Conservation (phyloP, 2,888 invertebrate species). For the Griposia aprilina region DNA sequence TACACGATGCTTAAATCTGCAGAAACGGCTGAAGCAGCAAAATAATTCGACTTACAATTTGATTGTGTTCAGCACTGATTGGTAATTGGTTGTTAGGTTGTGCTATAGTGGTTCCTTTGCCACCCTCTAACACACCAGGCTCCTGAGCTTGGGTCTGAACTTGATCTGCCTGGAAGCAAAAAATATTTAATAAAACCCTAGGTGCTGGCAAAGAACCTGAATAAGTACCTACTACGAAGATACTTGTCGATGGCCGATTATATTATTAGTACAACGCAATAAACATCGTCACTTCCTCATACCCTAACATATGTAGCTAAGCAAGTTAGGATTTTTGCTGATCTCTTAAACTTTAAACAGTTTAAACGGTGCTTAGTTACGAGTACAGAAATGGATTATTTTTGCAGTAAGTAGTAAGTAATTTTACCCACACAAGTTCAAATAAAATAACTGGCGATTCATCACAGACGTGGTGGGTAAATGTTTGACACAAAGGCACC, state of each 20-base stretch:
- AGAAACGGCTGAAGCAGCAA: not conserved
- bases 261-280: not conserved
- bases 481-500: no score
- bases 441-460: not conserved
- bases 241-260: not conserved
- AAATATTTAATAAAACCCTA: not conserved
- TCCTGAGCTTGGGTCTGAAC: constrained; percentile 45
- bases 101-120: constrained; percentile 42
- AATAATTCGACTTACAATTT: constrained; percentile 36
- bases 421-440: not conserved
- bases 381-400: not conserved
- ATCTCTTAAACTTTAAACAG: not conserved
- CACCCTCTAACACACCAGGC: constrained; percentile 56
- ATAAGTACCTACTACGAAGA: not conserved
- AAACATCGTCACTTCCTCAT: not conserved
- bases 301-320: not conserved
- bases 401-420: not conserved
- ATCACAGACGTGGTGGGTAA: not conserved
- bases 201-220: not conserved
- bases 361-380: not conserved
- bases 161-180: constrained; percentile 70
- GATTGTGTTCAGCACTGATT: constrained; percentile 37
- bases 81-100: constrained; percentile 38
- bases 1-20: not conserved
- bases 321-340: not conserved